A percentile compares a stretch with the other conserved stretches of the same genome.
These are phyloP conservation scores for Lepidurus apus DNA, from an alignment of 1,140 invertebrate species.

Conservation along the genomic window DNA sequence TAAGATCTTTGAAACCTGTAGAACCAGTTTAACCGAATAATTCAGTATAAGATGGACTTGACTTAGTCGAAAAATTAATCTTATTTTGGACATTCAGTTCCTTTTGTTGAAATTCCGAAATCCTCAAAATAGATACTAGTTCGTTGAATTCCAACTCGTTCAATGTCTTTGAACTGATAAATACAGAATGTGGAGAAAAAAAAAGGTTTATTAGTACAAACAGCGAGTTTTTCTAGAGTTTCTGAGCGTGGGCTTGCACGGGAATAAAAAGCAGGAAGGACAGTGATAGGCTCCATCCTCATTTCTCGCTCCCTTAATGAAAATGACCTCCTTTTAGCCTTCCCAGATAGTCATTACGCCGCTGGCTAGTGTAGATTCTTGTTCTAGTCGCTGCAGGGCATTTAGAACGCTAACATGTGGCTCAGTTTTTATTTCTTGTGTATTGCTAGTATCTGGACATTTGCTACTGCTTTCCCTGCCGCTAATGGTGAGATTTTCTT, in stretches of 20 bases:
- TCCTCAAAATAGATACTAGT: too few species aligned
- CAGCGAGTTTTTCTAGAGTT: background rate
- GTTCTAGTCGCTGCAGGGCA: background rate
- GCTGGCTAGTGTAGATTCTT: background rate
- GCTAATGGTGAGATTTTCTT: background rate
- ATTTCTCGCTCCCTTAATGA: slow-evolving; percentile 5
- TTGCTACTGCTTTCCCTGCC: background rate
- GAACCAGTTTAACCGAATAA: too few species aligned
- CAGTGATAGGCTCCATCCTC: background rate
- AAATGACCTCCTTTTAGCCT: background rate
- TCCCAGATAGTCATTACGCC: background rate
- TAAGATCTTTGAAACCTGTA: too few species aligned
- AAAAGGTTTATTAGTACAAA: too few species aligned
- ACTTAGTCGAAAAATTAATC: too few species aligned
- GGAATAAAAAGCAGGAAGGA: background rate
- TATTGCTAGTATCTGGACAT: background rate
- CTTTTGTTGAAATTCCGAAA: too few species aligned
- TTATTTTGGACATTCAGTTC: too few species aligned
- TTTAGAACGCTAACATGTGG: background rate
- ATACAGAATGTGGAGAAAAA: too few species aligned
- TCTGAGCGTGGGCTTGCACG: background rate
- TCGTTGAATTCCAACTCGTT: too few species aligned
- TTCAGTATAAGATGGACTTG: too few species aligned
- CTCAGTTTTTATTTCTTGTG: background rate
- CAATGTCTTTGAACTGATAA: too few species aligned